Percentiles rank a stretch among this genome's conserved stretches.
phyloP scores from a whole-genome alignment of 2,888 invertebrate species.

The Masnerella sp. region DNA sequence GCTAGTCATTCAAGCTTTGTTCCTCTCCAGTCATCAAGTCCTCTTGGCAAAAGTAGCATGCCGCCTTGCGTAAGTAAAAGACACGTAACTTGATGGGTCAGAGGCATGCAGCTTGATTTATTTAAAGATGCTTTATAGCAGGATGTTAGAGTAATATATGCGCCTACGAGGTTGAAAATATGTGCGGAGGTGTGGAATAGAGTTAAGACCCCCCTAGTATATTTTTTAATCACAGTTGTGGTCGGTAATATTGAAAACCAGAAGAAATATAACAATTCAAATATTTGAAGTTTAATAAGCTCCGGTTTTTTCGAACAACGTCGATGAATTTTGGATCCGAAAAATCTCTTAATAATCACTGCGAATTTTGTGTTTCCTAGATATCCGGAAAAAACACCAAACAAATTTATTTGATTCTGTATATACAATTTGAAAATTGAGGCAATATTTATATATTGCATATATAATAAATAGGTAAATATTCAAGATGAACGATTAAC shows the following conservation, averaged over 20 bases:
- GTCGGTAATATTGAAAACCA: constrained; percentile 38
- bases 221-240: constrained; percentile 43
- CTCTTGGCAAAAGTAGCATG: constrained; percentile 68
- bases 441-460: too few species aligned
- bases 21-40: constrained; percentile 79
- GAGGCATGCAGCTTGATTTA: constrained; percentile 79
- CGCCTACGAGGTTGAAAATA: constrained; percentile 50
- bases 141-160: constrained; percentile 76
- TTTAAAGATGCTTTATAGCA: constrained; percentile 76
- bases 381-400: too few species aligned
- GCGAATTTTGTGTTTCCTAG: too few species aligned
- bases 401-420: too few species aligned
- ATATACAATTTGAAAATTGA: too few species aligned
- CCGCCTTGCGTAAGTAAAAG: constrained; percentile 70
- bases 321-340: too few species aligned
- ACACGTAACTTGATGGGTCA: constrained; percentile 76
- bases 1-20: constrained; percentile 72
- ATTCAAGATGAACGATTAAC: too few species aligned
- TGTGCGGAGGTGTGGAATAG: constrained; percentile 56
- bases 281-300: too few species aligned
- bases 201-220: constrained; percentile 54
- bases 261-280: constrained; percentile 29
- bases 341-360: too few species aligned
- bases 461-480: too few species aligned
- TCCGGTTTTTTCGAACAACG: too few species aligned